Percentiles rank a stretch among this genome's conserved stretches.
Evolutionary conservation across 2,797 vertebrate species (phyloP).

Genomic region (Eulemur mongoz): DNA sequence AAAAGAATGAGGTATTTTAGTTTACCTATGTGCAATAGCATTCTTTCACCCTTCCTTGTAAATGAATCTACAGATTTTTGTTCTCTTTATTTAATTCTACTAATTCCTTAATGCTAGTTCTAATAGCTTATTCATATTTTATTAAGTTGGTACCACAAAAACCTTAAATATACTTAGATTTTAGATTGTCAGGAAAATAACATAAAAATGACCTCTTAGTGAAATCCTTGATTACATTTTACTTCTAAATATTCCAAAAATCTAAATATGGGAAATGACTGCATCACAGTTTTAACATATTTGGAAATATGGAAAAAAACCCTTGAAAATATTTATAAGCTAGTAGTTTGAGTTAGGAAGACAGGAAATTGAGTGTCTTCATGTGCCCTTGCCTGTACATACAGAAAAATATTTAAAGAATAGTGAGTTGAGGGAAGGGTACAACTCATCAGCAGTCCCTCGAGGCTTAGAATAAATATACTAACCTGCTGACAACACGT

Average conservation of each 20-base stretch:
- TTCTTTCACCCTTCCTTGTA: conserved; percentile 9
- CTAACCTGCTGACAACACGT: neutral
- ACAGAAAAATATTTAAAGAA: neutral
- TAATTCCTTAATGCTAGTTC: neutral
- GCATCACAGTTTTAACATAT: neutral
- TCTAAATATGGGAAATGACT: neutral
- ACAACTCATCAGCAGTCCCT: neutral
- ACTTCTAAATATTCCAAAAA: conserved; percentile 52
- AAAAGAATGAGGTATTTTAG: conserved; percentile 55
- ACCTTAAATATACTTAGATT: conserved; percentile 27
- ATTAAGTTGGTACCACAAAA: conserved; percentile 25
- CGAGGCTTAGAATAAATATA: neutral
- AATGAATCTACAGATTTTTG: neutral
- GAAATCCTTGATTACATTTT: neutral
- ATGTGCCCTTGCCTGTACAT: neutral
- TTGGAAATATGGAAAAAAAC: neutral
- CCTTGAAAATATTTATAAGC: conserved; percentile 29
- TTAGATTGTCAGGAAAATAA: conserved; percentile 37
- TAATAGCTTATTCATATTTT: neutral
- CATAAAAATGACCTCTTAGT: neutral
- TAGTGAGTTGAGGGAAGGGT: neutral
- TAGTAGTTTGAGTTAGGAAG: neutral
- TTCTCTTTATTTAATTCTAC: conserved; percentile 27
- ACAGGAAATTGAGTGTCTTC: neutral
- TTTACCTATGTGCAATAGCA: conserved; percentile 8